Base-by-base conservation (phyloP, 2,113 vertebrate genomes). In the Pterophyllum scalare region DNA sequence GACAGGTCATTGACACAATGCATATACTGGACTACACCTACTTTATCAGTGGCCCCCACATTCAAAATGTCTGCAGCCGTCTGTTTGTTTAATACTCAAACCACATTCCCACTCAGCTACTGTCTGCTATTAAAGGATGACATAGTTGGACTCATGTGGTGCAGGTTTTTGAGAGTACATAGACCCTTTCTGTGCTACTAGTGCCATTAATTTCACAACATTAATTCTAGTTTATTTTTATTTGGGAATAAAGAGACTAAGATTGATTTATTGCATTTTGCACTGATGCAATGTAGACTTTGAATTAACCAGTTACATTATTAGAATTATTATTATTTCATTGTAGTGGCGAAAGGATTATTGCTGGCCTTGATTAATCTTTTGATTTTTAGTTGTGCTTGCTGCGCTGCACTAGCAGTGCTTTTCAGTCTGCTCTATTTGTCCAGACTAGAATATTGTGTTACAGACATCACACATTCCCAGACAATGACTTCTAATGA, bases 41-140 rank as follows among this genome's bases (percentile, higher is more conserved):
- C 70, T 82, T 89, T 92, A 93, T 93, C 91, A 85, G 84, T 14
- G n/a, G 79, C 49, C n/a, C 14, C 24, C 65, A 67, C 67, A 33
- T 62, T 81, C 75, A 59, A 14, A 61, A 57, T 2, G n/a, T 80
- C 82, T 61, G 33, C 81, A 70, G 80, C 85, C 74, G 70, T 72
- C 81, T 87, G 89, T 90, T 93, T 93, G 78, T 89, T 87, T 90
- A 82, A 82, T 85, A 49, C 82, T 64, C 10, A 22, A 31, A 61
- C 33, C 74, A 52, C 56, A 59, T 85, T 89, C 85, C 85, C 80
- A 54, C 57, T 59, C 35, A 6, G 57, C 12, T 15, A 28, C 43
- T 59, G 76, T 76, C 76, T 89, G 83, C 60, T 82, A 60, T 86
- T 54, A 86, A 49, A 77, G 80, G 78, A 65, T 56, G 49, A 77